Base-by-base conservation (phyloP, 2,113 vertebrate species). In the Leptodactylus fuscus region DNA sequence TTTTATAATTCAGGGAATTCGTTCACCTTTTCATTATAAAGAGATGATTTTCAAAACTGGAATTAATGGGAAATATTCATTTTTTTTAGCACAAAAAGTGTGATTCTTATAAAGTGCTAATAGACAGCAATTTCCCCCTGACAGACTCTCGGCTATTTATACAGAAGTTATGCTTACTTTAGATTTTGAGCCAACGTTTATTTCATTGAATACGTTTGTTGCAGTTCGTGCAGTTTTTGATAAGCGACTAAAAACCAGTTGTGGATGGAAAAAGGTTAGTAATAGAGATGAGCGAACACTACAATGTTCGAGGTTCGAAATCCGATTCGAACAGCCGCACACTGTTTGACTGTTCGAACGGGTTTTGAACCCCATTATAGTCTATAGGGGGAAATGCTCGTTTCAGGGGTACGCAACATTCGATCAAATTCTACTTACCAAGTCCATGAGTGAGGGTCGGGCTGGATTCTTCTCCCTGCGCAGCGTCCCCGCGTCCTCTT, bases 21-120 rank as follows among this genome's bases (percentile, higher is more conserved):
- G 44, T 58, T 80, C 77, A 80, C 77, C 77, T 80, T 80, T 80
- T 80, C 77, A 80, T 80, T 80, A 44, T 80, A 62, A 80, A 62
- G 36, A 80, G 77, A 58, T 62, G 53, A 22, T 80, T 79, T 80
- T 44, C n/a, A 80, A 41, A 36, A 80, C 36, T 80, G 38, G 53
- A 80, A 80, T 80, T 62, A 41, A 80, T 44, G 77, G 38, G 53
- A 36, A 44, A 62, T 44, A 80, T 80, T 29, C n/a, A 62, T 80
- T 38, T 27, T 38, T 27, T 38, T 80, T 38, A 24, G 55, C 34
- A 60, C 44, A 62, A 80, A 41, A 27, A 38, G 36, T 8, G 24
- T 6, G 29, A 58, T 80, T 55, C 49, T 51, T 58, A 41, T 20
- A 58, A 8, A 60, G 15, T 62, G 36, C 77, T 80, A 62, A 80